phyloP scores from a whole-genome alignment of 2,797 vertebrate species.

The Leucoraja ocellata region DNA sequence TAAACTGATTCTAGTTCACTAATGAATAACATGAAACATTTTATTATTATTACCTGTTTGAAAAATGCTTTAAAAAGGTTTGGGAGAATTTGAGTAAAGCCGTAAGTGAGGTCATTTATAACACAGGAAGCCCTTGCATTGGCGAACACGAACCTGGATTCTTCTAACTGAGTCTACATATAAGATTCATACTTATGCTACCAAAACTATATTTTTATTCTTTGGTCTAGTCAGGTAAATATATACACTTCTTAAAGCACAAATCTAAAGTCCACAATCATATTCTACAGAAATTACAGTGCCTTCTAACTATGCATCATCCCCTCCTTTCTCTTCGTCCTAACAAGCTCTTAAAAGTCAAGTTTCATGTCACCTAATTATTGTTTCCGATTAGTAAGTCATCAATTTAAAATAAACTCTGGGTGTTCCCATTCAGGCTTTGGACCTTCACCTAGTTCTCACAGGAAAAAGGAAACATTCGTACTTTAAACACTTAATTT shows the following conservation, averaged over 20 bases:
- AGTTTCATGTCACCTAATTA: not conserved
- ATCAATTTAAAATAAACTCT: not conserved
- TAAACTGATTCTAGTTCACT: too few species aligned
- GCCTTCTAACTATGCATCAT: not conserved
- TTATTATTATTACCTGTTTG: too few species aligned
- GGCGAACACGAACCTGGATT: not conserved
- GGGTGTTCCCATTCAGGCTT: not conserved
- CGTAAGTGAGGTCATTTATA: too few species aligned
- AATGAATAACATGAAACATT: too few species aligned
- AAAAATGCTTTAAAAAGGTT: too few species aligned
- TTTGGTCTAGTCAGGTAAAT: conserved; percentile 7
- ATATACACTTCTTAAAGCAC: not conserved
- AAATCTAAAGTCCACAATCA: not conserved
- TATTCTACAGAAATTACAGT: not conserved
- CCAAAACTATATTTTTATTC: not conserved
- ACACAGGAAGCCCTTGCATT: too few species aligned
- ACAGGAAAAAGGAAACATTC: not conserved
- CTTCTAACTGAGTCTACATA: not conserved
- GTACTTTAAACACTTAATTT: not conserved
- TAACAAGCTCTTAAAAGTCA: not conserved
- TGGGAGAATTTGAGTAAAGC: too few species aligned
- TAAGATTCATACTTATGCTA: not conserved
- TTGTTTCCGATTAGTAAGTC: not conserved
- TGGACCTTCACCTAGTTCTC: not conserved
- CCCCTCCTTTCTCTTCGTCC: not conserved